Base-by-base conservation (phyloP, 2,888 invertebrate species). In the Aleiodes leptofemur region DNA sequence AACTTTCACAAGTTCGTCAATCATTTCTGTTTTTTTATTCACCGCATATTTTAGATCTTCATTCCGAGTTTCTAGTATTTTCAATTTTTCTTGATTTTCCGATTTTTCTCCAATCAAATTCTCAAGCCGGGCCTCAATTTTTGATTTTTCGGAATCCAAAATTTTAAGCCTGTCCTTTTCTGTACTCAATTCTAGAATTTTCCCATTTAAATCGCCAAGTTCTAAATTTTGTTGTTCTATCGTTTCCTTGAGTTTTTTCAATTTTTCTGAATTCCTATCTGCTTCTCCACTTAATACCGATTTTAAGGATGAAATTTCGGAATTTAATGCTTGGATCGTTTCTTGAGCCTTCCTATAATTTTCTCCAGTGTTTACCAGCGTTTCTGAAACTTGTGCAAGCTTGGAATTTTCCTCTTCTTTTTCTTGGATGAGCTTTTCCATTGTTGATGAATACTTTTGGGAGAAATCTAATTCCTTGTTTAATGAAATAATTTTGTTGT, bases 71-170 rank as follows among this genome's bases (percentile, higher is more conserved):
- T 86, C 82, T 16, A 85, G 76, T 48, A 68, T 76, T 57, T 83
- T 80, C 69, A 92, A 84, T 0, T 90, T 90, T 80, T 91, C 90
- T 86, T 91, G 91, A 72, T 91, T 90, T 83, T 90, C 90, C 77
- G 89, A 89, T 69, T 92, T 91, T 84, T 90, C 90, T 84, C 91
- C 91, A 29, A 90, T 81, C 85, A 91, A 90, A 77, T 91, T 90
- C 81, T 90, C 90, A 51, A 92, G 86, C 78, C 91, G 91, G 79
- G 91, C 90, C 80, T 91, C 90, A 72, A 86, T 75, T 61, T 82
- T 77, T 0, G 76, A 75, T 56, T 81, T 81, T 57, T 82, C 76
- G 53, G 53, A 23, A 7, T 34, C 14, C 51, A 64, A 16, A 38
- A 51, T 64, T 38, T 38, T 5, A 34, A 51, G 8, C 23, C 51